Percentiles rank a stretch among this genome's conserved stretches.
phyloP scores from a whole-genome alignment of 2,888 invertebrate species.

The Morpho deidamia region DNA sequence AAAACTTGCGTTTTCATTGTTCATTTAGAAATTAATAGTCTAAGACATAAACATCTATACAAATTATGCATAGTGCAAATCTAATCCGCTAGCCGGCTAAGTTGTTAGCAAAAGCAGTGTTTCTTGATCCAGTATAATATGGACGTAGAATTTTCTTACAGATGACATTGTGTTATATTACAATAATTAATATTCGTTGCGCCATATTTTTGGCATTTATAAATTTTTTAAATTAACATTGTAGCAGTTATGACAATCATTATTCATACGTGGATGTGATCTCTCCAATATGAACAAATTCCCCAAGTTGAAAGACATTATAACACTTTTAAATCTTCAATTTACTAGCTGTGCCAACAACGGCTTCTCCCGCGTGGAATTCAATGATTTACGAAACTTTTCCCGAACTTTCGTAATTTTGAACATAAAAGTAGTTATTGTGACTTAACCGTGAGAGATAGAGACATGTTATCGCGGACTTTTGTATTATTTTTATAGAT shows the following conservation, averaged over 20 bases:
- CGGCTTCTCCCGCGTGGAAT: no score
- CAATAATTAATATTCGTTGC: not conserved
- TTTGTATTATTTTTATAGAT: no score
- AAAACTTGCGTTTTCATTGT: not conserved
- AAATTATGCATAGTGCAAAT: slow-evolving; percentile 11
- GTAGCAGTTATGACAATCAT: no score
- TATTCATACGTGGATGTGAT: no score
- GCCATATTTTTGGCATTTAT: not conserved
- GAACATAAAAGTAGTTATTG: no score
- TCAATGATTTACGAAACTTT: no score
- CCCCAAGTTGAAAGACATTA: not conserved
- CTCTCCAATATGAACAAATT: no score
- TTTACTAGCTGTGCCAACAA: no score
- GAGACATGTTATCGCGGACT: no score
- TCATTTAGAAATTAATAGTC: not conserved
- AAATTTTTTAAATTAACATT: not conserved
- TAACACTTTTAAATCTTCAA: no score
- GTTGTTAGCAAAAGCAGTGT: slow-evolving; percentile 12
- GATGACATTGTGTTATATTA: not conserved
- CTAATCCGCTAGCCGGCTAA: slow-evolving; percentile 14
- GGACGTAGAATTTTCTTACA: not conserved
- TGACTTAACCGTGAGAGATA: no score
- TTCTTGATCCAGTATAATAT: slow-evolving; percentile 3
- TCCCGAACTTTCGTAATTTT: no score
- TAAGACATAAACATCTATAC: slow-evolving; percentile 5